Conservation (phyloP, 2,113 vertebrate genomes). For the Rhinolophus ferrumequinum region DNA sequence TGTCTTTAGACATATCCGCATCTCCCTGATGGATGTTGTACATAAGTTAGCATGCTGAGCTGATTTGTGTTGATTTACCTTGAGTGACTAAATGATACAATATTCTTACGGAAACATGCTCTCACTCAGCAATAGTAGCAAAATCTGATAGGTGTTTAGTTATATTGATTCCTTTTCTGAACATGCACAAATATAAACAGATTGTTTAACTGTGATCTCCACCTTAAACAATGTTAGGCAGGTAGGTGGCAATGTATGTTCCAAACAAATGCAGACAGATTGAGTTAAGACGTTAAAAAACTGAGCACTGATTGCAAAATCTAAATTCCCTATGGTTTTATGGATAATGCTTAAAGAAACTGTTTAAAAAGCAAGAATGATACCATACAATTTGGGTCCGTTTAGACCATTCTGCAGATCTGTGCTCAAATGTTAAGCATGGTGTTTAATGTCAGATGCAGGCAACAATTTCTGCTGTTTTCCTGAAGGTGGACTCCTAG, state of each 20-base stretch:
- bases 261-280: not conserved
- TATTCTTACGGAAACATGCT: not conserved
- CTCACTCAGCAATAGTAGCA: not conserved
- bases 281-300: slow-evolving; percentile 1
- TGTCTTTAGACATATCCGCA: not conserved
- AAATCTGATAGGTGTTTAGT: not conserved
- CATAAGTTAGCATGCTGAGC: not conserved
- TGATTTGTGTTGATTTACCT: not conserved
- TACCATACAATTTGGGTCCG: too few species aligned
- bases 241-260: not conserved
- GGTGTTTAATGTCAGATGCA: not conserved
- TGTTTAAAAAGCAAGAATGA: not conserved
- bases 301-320: not conserved
- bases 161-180: slow-evolving; percentile 23
- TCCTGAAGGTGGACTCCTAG: slow-evolving; percentile 68
- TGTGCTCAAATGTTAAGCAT: not conserved
- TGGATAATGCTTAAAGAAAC: not conserved
- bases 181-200: slow-evolving; percentile 15
- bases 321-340: not conserved
- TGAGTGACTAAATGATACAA: not conserved
- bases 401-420: not conserved
- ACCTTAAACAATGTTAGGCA: not conserved
- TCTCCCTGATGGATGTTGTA: not conserved
- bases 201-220: not conserved
- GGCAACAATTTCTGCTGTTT: slow-evolving; percentile 57